Conservation (phyloP, 2,888 invertebrate species). For the Acanthoscelides obtectus region DNA sequence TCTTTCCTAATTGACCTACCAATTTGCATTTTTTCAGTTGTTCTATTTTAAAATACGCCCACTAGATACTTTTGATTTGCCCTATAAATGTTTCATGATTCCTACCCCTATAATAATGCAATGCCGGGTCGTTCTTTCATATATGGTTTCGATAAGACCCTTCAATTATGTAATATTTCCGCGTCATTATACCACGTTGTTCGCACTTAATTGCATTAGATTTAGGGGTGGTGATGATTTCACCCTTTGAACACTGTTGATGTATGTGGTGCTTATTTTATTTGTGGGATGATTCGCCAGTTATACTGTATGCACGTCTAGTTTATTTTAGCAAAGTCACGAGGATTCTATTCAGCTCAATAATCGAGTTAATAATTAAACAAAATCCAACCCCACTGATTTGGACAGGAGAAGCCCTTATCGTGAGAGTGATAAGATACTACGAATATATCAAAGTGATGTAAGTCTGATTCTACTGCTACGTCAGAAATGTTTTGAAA, state of each 20-base stretch:
- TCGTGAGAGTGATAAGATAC: not conserved
- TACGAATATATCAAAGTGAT: no score
- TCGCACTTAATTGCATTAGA: slow-evolving; percentile 6
- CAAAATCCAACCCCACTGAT: not conserved
- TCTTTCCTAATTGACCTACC: no score
- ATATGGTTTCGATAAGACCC: not conserved
- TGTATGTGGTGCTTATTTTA: not conserved
- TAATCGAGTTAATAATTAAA: not conserved
- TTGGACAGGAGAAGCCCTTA: not conserved
- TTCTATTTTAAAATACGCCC: no score
- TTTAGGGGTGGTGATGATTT: not conserved
- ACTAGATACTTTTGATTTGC: no score
- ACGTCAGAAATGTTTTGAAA: no score
- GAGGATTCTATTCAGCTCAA: not conserved
- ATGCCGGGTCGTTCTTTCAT: not conserved
- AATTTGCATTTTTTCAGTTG: no score
- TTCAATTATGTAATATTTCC: slow-evolving; percentile 13
- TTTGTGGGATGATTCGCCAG: not conserved
- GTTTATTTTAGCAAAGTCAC: not conserved
- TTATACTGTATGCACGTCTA: not conserved
- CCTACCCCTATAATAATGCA: not conserved
- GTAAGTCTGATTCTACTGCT: no score
- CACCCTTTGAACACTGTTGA: not conserved
- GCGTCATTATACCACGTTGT: slow-evolving; percentile 10
- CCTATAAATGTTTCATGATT: not conserved